Evolutionary conservation across 1,140 invertebrate species (phyloP).

Genomic region (Colletes latitarsis): DNA sequence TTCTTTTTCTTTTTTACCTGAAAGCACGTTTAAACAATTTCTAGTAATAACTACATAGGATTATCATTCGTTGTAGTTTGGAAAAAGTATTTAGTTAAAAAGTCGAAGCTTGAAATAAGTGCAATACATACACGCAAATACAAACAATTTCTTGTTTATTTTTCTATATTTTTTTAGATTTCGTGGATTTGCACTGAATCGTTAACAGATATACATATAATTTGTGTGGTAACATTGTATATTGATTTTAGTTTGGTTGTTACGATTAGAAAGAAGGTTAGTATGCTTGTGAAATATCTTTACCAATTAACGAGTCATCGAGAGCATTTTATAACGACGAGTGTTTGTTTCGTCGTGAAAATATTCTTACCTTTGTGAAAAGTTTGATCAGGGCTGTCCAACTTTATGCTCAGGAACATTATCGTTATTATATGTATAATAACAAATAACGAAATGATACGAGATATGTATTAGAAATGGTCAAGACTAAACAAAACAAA

Average conservation of each 20-base stretch:
- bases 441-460: background rate
- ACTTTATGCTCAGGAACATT: background rate
- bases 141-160: background rate
- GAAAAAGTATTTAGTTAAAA: too few species aligned
- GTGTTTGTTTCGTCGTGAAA: conserved; percentile 12
- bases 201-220: too few species aligned
- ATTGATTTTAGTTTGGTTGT: conserved; percentile 2
- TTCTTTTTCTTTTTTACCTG: too few species aligned
- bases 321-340: conserved; percentile 4
- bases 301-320: too few species aligned
- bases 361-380: conserved; percentile 4
- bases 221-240: background rate
- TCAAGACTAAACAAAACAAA: background rate
- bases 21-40: too few species aligned
- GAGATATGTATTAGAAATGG: background rate
- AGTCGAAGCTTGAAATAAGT: background rate
- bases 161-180: background rate
- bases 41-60: too few species aligned
- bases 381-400: conserved; percentile 1
- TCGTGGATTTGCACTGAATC: background rate
- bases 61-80: background rate
- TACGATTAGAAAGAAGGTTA: background rate
- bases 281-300: conserved; percentile 12
- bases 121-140: background rate
- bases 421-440: conserved; percentile 8